Evolutionary conservation across 2,888 invertebrate species (phyloP).

Genomic region (Epistrophe grossulariae): DNA sequence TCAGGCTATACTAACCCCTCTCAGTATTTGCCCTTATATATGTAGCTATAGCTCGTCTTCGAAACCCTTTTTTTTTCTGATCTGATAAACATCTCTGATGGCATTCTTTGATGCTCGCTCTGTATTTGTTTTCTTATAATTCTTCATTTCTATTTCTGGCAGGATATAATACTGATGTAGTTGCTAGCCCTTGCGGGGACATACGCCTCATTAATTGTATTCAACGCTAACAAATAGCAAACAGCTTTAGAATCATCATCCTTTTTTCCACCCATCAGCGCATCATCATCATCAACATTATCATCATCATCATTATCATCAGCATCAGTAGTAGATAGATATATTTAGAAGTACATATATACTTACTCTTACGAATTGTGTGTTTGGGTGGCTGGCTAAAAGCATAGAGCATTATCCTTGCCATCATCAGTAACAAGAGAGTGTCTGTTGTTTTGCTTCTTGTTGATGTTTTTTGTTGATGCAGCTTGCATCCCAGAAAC

Average conservation of each 20-base stretch:
- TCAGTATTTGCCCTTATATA: neutral
- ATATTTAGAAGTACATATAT: neutral
- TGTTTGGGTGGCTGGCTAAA: constrained; percentile 26
- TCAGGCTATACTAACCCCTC: constrained; percentile 5
- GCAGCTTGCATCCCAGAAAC: constrained; percentile 31
- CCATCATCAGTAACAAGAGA: constrained; percentile 57
- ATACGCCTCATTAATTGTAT: constrained; percentile 73
- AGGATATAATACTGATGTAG: constrained; percentile 32
- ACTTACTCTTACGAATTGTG: neutral
- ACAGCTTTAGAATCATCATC: constrained; percentile 66
- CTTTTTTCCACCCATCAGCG: constrained; percentile 48
- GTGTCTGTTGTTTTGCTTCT: constrained; percentile 35
- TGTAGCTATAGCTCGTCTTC: neutral
- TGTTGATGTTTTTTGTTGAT: constrained; percentile 32
- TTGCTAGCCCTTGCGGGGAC: constrained; percentile 63
- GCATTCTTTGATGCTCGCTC: neutral
- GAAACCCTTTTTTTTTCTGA: constrained; percentile 18
- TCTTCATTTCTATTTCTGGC: constrained; percentile 51
- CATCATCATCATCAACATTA: constrained; percentile 36
- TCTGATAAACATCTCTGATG: constrained; percentile 49
- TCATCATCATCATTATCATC: constrained; percentile 44
- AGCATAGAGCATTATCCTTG: constrained; percentile 62
- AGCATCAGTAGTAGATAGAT: constrained; percentile 14
- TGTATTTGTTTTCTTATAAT: constrained; percentile 31
- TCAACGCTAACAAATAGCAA: constrained; percentile 71